These are phyloP conservation scores for Muntiacus reevesi DNA, from an alignment of 2,113 vertebrate species.

Conservation along the genomic window DNA sequence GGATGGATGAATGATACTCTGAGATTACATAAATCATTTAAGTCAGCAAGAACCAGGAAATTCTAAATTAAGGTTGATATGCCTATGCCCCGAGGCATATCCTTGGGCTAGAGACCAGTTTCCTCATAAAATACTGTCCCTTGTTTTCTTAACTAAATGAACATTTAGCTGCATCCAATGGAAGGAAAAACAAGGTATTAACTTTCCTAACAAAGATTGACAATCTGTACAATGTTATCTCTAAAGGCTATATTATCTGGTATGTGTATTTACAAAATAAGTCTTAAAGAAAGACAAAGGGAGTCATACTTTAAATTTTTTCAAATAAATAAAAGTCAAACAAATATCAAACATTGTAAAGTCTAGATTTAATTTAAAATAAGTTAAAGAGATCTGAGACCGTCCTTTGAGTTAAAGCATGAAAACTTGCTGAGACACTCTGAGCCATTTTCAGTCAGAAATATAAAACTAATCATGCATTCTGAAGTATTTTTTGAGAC, in stretches of 20 bases:
- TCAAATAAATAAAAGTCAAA: neutral
- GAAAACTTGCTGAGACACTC: neutral
- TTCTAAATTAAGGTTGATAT: neutral
- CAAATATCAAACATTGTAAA: neutral
- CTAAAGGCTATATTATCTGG: neutral
- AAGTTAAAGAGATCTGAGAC: neutral
- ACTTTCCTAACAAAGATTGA: neutral
- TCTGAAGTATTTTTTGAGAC: neutral
- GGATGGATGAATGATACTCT: neutral
- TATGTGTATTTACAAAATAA: neutral
- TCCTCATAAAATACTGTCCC: neutral
- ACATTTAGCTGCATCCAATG: neutral
- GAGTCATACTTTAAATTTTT: neutral
- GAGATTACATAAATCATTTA: conserved; percentile 5
- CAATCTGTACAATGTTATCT: neutral
- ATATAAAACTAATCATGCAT: neutral
- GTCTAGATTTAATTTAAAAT: neutral
- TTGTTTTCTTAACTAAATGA: neutral
- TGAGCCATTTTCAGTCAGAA: neutral
- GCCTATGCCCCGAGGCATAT: neutral
- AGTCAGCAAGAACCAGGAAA: neutral
- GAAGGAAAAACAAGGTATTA: neutral
- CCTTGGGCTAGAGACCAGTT: neutral
- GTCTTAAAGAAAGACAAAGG: neutral
- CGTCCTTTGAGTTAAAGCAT: neutral